Evolutionary conservation across 2,797 vertebrate genomes (phyloP), one percentile per base, ranked within the genome.

Genomic region (Nannoperca obscura): DNA sequence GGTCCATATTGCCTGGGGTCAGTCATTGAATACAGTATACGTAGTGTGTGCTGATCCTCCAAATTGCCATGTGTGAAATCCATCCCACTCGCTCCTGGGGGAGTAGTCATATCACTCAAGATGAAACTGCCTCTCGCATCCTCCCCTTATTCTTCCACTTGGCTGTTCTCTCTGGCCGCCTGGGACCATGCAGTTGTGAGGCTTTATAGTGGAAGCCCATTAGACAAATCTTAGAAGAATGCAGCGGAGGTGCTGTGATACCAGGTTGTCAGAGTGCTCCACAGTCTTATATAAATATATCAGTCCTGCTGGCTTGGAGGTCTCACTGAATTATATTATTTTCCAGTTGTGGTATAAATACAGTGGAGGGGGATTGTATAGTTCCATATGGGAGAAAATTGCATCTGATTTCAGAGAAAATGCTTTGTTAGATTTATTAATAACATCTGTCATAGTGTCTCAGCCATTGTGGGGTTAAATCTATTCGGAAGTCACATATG

Each of bases 251-350:
- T 92, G 81, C 90, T 80, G 69, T 82, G 88, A 92, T 92, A 91
- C 89, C 91, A 91, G 88, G 91, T 93, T 95, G 93, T 95, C 93
- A 94, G 74, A 82, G 75, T 84, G 81, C 88, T 86, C 87, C 88
- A 84, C 87, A 87, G 84, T 86, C 82, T 86, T 89, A 87, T 94
- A 94, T 95, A 95, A 95, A 95, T 94, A 92, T 95, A 95, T 95
- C 94, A 94, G 95, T 95, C 94, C 95, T 94, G 94, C 93, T 82
- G 90, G 92, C 93, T 95, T 93, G 89, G 71, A 82, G 90, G 76
- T 82, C 84, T 82, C 76, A 64, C 74, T 76, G 79, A 92, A 91
- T 95, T 89, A 88, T 89, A 88, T 92, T 93, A 92, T 84, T 87
- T 83, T 80, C 82, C 87, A 85, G 80, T 91, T 92, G 91, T 90